These are phyloP conservation scores for Belgica antarctica DNA, from an alignment of 2,888 invertebrate genomes.

Conservation along the genomic window DNA sequence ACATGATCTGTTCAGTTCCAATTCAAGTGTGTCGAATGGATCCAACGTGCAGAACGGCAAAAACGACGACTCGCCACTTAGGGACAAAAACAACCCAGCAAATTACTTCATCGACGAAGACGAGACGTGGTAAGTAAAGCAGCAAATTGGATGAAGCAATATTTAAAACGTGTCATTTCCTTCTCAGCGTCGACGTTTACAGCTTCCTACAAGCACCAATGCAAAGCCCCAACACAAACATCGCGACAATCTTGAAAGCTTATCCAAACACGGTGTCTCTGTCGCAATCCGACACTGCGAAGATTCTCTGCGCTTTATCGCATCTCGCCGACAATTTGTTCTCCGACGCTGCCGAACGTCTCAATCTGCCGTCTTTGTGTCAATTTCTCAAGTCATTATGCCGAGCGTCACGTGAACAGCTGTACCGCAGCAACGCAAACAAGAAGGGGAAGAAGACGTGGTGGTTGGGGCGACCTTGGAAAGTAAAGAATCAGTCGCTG, in stretches of 20 bases:
- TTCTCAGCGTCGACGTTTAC: constrained; percentile 73
- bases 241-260: constrained; percentile 54
- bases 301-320: constrained; percentile 84
- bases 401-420: constrained; percentile 77
- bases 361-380: constrained; percentile 80
- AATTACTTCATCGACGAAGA: constrained; percentile 67
- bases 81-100: constrained; percentile 63
- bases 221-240: constrained; percentile 61
- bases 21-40: constrained; percentile 56
- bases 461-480: constrained; percentile 56
- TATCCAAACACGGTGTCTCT: constrained; percentile 60
- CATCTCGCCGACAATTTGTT: constrained; percentile 89
- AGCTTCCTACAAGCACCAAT: constrained; percentile 74
- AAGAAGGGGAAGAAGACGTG: constrained; percentile 56
- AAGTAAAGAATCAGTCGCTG: constrained; percentile 54
- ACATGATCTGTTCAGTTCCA: constrained; percentile 82
- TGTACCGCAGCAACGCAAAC: constrained; percentile 55
- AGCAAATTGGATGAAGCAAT: too few species aligned
- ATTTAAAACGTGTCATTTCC: too few species aligned
- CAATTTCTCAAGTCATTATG: constrained; percentile 81
- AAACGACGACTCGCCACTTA: constrained; percentile 55
- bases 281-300: constrained; percentile 76
- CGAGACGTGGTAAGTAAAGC: constrained; percentile 67
- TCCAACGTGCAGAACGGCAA: constrained; percentile 52
- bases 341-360: constrained; percentile 80